Conservation (phyloP, 2,888 invertebrate genomes). For the Lepas anatifera region DNA sequence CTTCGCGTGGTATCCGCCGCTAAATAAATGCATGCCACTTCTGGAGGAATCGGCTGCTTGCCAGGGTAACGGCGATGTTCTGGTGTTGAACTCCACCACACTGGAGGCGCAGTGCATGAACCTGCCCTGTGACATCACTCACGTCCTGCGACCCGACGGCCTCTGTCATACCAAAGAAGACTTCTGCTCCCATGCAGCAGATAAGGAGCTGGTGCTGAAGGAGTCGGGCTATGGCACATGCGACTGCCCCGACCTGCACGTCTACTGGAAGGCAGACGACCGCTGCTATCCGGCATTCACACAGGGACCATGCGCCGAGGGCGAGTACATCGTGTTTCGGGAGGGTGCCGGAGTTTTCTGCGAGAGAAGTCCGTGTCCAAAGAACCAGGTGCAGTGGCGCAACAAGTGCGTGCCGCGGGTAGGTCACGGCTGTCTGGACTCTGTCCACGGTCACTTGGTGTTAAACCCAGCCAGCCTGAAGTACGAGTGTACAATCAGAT, state of each 20-base stretch:
- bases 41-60: background rate
- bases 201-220: constrained; percentile 1
- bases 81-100: background rate
- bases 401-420: background rate
- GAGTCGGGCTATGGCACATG: constrained; percentile 6
- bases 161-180: background rate
- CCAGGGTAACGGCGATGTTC: background rate
- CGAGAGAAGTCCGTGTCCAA: background rate
- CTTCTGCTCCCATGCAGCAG: background rate
- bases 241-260: constrained; percentile 5
- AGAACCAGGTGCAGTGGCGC: background rate
- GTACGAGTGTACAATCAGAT: constrained; percentile 3
- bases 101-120: constrained; percentile 6
- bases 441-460: background rate
- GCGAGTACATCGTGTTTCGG: constrained; percentile 1
- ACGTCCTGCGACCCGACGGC: background rate
- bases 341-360: background rate
- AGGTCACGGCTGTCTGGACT: constrained; percentile 2
- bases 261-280: constrained; percentile 24
- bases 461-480: background rate
- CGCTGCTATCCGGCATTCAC: constrained; percentile 27
- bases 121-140: background rate
- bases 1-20: background rate
- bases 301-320: constrained; percentile 26
- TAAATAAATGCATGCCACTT: background rate